phyloP scores from a whole-genome alignment of 2,113 vertebrate species.

The Propithecus coquereli region DNA sequence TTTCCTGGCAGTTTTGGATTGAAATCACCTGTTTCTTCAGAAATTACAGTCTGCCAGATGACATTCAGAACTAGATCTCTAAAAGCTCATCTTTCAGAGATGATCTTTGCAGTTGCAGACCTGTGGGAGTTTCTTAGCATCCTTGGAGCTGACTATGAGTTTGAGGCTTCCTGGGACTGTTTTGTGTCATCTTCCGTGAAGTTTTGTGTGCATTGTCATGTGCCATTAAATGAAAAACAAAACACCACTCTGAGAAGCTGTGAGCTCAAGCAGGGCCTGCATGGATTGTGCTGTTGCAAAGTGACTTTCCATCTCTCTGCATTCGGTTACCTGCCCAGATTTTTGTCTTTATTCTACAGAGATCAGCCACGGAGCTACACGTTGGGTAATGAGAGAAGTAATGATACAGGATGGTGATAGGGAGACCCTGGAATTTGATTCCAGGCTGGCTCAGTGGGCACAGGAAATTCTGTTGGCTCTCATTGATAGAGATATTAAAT shows the following conservation, averaged over 20 bases:
- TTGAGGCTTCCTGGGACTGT: not conserved
- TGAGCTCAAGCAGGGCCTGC: not conserved
- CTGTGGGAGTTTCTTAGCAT: not conserved
- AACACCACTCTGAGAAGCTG: accelerated
- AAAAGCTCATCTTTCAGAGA: slow-evolving; percentile 26
- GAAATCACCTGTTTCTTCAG: not conserved
- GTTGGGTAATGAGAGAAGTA: not conserved
- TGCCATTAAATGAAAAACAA: not conserved
- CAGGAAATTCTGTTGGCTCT: slow-evolving; percentile 26
- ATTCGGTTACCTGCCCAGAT: not conserved
- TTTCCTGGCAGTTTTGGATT: not conserved
- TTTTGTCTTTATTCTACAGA: not conserved
- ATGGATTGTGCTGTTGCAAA: accelerated
- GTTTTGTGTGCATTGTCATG: not conserved
- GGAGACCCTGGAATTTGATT: not conserved
- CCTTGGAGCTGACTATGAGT: not conserved
- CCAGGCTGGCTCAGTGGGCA: not conserved
- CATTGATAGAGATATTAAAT: slow-evolving; percentile 49
- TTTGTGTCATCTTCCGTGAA: not conserved
- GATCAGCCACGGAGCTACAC: not conserved
- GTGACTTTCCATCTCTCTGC: not conserved
- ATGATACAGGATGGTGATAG: not conserved
- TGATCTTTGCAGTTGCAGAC: not conserved
- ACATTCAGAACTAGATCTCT: not conserved
- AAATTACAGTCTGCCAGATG: not conserved